Base-by-base conservation (phyloP, 2,888 invertebrate species). In the Linyphia triangularis region DNA sequence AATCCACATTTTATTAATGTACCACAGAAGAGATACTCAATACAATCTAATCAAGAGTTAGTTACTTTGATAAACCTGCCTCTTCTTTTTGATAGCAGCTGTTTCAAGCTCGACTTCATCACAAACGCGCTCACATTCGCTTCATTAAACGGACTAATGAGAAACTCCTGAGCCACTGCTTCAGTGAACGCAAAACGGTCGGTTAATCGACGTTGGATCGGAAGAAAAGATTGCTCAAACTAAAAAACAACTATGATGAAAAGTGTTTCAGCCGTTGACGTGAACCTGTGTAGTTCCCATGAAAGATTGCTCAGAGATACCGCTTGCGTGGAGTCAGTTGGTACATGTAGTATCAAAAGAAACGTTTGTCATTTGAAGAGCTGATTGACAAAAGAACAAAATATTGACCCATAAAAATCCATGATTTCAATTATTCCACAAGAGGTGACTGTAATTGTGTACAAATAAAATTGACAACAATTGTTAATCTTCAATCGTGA, bases 31-130 rank as follows among this genome's bases (percentile, higher is more conserved):
- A 19, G 43, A 40, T 24, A 77, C 84, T 85, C 75, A 57, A 85
- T 77, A 85, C 75, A 85, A 85, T 69, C 84, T 77, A 85, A 85
- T 85, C 84, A 85, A 85, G 69, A 59, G 75, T 85, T 77, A 51
- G 37, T 84, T 83, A 73, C 85, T 78, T 70, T 78, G 77, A 85
- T 78, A 75, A 78, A 85, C 43, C 70, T 40, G 61, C 40, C 26
- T 69, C 70, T 77, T 69, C 78, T 85, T 85, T 85, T 77, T 85
- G 85, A 78, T 59, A 77, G 78, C 85, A 85, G 85, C 77, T 85
- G 85, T 85, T 85, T 85, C 85, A 85, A 85, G 85, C 85, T 85
- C 59, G 78, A 78, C 78, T 75, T 70, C 69, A 61, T 63, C 85
- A 78, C 78, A 78, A 75, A 85, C 78, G 70, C 57, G 85, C 69